A percentile compares a stretch with the other conserved stretches of the same genome.
Conservation (phyloP, 2,113 vertebrate species). For the Stigmatopora nigra region DNA sequence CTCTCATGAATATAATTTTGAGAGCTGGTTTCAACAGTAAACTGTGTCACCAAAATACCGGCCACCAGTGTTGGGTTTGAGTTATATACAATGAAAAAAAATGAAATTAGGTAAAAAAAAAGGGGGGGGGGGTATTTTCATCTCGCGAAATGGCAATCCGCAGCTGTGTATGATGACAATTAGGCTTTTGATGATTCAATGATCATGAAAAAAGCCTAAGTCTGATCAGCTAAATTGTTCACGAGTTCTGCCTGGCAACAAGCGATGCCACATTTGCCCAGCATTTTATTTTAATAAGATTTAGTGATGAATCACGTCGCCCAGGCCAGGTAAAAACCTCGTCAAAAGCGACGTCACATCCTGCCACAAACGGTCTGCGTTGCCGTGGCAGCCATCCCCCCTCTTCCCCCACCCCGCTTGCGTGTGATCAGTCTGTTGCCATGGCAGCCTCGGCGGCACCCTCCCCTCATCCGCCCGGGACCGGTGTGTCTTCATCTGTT, state of each 20-base stretch:
- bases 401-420: constrained; percentile 23
- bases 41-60: too few relatives aligned
- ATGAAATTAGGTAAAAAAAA: too few relatives aligned
- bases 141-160: too few relatives aligned
- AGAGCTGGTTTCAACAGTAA: too few relatives aligned
- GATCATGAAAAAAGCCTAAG: too few relatives aligned
- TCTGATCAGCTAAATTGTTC: too few relatives aligned
- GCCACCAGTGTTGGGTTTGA: too few relatives aligned
- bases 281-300: neutral
- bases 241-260: neutral
- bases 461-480: constrained; percentile 43
- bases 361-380: constrained; percentile 49
- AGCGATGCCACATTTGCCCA: neutral
- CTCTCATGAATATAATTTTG: too few relatives aligned
- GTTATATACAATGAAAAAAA: too few relatives aligned
- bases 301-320: constrained; percentile 14
- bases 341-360: constrained; percentile 61
- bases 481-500: constrained; percentile 66
- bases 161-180: too few relatives aligned
- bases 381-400: constrained; percentile 49
- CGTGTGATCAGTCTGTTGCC: constrained; percentile 71
- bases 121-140: too few relatives aligned
- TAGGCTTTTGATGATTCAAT: too few relatives aligned
- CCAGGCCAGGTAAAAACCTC: constrained; percentile 44
- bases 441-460: constrained; percentile 62